Evolutionary conservation across 2,888 invertebrate species (phyloP), one percentile per base, ranked within the genome.

Genomic region (Pollenia amentaria): DNA sequence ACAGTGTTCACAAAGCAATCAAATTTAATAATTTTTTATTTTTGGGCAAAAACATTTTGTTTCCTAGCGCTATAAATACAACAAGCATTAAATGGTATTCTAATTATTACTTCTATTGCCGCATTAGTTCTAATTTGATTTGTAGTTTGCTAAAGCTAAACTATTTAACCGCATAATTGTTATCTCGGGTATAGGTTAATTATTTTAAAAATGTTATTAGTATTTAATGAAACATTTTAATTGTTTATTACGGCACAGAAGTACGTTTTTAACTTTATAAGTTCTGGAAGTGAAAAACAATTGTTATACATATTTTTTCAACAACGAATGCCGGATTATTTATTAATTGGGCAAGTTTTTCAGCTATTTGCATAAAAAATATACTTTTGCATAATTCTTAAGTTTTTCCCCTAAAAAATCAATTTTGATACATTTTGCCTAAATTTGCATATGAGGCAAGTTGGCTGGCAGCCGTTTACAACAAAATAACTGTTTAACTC

Each of bases 31-130:
- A 16, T 42, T 51, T 2, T 1, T 1, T 29, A 0, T 2, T 29
- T 29, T 64, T 21, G 44, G 2, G 21, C 53, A 57, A 72, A 64
- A 70, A 70, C 79, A 70, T 64, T 80, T 64, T 70, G 70, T 70
- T 70, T 51, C 16, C 11, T 65, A 38, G 65, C 3, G 46, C 38
- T 16, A 64, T 53, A 72, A 72, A 55, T 72, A 12, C 11, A 44
- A 65, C 6, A 29, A 29, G 29, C 29, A 14, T 40, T 73, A 40
- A 64, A 73, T 64, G 18, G 12, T 44, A 55, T 21, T 55, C 65
- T 65, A 65, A 42, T 62, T 48, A 21, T 62, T 51, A n/a, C 40
- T 62, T 14, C 8, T 29, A 42, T 44, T 69, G 40, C 10, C 21
- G 10, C 18, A 16, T 46, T 18, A 67, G 29, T 29, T 29, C 6